These are phyloP conservation scores for Galendromus occidentalis DNA, from an alignment of 1,140 invertebrate genomes.

Conservation along the genomic window DNA sequence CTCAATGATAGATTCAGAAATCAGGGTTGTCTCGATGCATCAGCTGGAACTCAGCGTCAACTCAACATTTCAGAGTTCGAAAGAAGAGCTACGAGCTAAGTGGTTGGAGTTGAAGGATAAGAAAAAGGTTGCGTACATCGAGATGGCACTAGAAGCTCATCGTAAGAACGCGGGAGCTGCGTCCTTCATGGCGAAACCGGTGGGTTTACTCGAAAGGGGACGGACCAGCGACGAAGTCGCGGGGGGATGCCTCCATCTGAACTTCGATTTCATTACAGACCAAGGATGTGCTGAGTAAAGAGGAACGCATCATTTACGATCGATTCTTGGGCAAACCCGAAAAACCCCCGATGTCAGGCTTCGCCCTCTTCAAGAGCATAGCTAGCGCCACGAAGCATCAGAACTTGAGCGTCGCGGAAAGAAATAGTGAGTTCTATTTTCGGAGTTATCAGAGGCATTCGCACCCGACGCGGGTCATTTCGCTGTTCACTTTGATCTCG, in stretches of 20 bases:
- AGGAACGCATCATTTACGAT: background rate
- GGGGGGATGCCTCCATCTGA: too few relatives aligned
- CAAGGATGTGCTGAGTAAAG: background rate
- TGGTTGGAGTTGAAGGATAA: background rate
- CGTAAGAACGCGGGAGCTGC: background rate
- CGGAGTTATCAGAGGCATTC: background rate
- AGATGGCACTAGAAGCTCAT: background rate
- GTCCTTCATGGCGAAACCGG: background rate
- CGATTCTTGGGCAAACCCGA: conserved; percentile 6
- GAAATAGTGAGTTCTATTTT: background rate
- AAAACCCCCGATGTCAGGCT: background rate
- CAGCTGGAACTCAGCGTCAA: background rate
- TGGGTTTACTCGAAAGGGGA: too few relatives aligned
- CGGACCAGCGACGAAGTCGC: too few relatives aligned
- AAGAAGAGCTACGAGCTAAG: background rate
- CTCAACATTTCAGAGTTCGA: background rate
- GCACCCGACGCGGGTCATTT: background rate
- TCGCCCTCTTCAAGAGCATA: background rate
- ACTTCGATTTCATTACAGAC: background rate
- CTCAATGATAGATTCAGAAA: too few relatives aligned
- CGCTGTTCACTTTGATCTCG: too few relatives aligned
- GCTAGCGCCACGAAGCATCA: background rate
- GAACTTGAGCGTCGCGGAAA: background rate
- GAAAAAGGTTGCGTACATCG: background rate
- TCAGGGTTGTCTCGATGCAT: too few relatives aligned